Evolutionary conservation across 1,140 invertebrate species (phyloP).

Genomic region (Telenomus remus): DNA sequence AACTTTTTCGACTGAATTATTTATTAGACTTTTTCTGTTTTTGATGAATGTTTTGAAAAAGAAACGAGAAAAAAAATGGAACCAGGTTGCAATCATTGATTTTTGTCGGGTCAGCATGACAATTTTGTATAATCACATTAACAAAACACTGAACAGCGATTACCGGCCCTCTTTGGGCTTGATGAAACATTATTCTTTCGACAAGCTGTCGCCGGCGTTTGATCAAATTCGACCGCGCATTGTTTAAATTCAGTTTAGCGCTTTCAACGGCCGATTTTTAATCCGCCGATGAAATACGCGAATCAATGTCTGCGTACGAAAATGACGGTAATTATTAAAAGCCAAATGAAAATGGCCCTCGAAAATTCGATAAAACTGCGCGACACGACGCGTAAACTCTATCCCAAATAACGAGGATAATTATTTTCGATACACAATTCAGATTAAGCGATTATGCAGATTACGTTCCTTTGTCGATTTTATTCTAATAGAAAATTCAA

Average conservation of each 20-base stretch:
- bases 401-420: conserved; percentile 2
- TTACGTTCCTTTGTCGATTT: no score
- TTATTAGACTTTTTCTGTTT: no score
- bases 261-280: conserved; percentile 28
- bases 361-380: conserved; percentile 6
- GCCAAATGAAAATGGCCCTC: conserved; percentile 17
- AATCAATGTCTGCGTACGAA: conserved; percentile 37
- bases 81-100: conserved; percentile 17
- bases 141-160: conserved; percentile 7
- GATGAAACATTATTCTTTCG: conserved; percentile 49
- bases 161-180: conserved; percentile 17
- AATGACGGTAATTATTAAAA: conserved; percentile 27
- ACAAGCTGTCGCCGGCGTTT: conserved; percentile 18
- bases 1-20: no score
- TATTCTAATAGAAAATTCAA: no score
- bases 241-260: conserved; percentile 39
- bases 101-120: conserved; percentile 12
- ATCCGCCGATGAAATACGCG: conserved; percentile 25
- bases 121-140: conserved; percentile 30
- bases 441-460: no score
- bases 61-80: not conserved
- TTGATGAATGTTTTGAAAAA: no score
- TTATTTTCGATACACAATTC: conserved; percentile 12
- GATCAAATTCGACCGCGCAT: conserved; percentile 28
- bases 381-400: conserved; percentile 2